Evolutionary conservation across 2,888 invertebrate species (phyloP), one percentile per base, ranked within the genome.

Genomic region (Pecten maximus): DNA sequence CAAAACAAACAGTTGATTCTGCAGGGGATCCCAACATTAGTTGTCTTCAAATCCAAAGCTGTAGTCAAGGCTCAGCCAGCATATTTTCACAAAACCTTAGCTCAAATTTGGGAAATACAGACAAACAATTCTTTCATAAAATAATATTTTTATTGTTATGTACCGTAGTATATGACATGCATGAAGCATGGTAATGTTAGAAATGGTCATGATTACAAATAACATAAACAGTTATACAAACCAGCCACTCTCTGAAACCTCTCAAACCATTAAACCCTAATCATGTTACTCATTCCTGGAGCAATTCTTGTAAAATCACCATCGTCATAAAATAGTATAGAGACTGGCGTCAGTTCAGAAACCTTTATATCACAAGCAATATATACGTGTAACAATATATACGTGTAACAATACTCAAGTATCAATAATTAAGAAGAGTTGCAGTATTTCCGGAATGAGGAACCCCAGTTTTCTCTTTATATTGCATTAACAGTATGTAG

Each of bases 81-180:
- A n/a, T n/a, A n/a, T n/a, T n/a, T n/a, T n/a, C n/a, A n/a, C n/a
- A n/a, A n/a, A n/a, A n/a, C n/a, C n/a, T n/a, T n/a, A n/a, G n/a
- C n/a, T n/a, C n/a, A n/a, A n/a, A n/a, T n/a, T n/a, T n/a, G 74
- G 35, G 74, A 35, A 74, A 6, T 8, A 35, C 28, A 74, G 8
- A 8, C 0, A 60, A 60, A 60, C 60, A 60, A 60, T 74, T 74
- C 28, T 74, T 74, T 74, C 74, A 74, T 74, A 74, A 74, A 74
- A 74, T 74, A 74, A 74, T 74, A 74, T 74, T 74, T 54, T 74
- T 74, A 74, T 74, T 74, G 28, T 74, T 74, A 74, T 74, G 35
- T 74, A 74, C n/a, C 19, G 74, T 23, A 74, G 28, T 28, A 35
- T 74, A 74, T 12, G 19, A 10, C 3, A 3, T 28, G 12, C 16